phyloP scores from a whole-genome alignment of 2,888 invertebrate species.

The Bellardia pandia region DNA sequence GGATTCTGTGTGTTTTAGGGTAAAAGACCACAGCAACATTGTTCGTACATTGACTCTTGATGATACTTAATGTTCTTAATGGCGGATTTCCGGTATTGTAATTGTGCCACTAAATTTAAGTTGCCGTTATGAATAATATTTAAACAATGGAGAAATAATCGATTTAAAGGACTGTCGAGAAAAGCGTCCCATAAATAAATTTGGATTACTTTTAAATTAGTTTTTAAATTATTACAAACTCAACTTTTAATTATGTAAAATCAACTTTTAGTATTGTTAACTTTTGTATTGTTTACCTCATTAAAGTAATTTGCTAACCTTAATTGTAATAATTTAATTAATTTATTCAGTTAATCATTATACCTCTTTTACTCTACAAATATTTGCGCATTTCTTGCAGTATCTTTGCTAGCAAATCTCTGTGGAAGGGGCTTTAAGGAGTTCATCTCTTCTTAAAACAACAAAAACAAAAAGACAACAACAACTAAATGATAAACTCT shows the following conservation, averaged over 20 bases:
- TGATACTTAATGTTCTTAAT: constrained; percentile 73
- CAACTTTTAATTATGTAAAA: too few species aligned
- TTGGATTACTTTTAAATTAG: background rate
- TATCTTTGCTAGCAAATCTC: constrained; percentile 26
- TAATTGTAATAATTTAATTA: background rate
- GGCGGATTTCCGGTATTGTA: constrained; percentile 76
- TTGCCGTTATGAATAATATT: constrained; percentile 45
- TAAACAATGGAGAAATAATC: constrained; percentile 8
- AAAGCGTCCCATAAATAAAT: background rate
- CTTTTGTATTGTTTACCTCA: too few species aligned
- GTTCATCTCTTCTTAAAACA: constrained; percentile 14
- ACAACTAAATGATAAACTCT: constrained; percentile 53
- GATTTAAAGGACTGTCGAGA: background rate
- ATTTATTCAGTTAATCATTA: background rate
- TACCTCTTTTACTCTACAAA: background rate
- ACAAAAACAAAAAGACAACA: background rate
- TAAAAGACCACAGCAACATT: constrained; percentile 39
- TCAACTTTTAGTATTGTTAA: too few species aligned
- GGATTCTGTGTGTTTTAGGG: constrained; percentile 44
- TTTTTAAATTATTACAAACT: background rate
- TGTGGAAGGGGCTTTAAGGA: background rate
- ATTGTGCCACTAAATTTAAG: constrained; percentile 74
- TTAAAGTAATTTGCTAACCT: background rate
- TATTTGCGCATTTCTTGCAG: background rate
- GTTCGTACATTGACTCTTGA: constrained; percentile 69